Conservation (phyloP, 2,113 vertebrate species). For the Ophiodon elongatus region DNA sequence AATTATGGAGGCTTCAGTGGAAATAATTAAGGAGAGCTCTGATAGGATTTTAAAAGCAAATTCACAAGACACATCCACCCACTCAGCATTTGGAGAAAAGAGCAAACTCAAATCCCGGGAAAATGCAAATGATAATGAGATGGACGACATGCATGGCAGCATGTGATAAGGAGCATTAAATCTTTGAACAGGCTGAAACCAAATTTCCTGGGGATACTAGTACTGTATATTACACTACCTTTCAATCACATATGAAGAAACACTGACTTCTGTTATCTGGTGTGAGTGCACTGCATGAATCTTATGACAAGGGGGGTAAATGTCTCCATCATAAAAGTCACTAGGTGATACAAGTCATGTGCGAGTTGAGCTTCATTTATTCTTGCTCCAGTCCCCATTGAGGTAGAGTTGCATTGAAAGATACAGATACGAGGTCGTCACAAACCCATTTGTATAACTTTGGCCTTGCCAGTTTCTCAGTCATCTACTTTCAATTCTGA, state of each 20-base stretch:
- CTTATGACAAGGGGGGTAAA: background rate
- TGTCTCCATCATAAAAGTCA: background rate
- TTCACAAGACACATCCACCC: slow-evolving; percentile 32
- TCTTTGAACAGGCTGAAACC: slow-evolving; percentile 22
- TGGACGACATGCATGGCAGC: slow-evolving; percentile 46
- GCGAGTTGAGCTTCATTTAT: background rate
- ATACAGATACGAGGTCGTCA: background rate
- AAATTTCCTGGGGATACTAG: slow-evolving; percentile 2
- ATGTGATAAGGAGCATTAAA: slow-evolving; percentile 34
- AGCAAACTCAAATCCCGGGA: slow-evolving; percentile 12
- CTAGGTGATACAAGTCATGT: slow-evolving; percentile 4
- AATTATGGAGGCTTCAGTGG: slow-evolving; percentile 13
- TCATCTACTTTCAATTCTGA: background rate
- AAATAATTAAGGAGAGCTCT: slow-evolving; percentile 36
- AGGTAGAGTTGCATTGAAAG: too few relatives aligned
- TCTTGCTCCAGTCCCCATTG: background rate
- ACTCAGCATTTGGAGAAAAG: slow-evolving; percentile 45
- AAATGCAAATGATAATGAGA: slow-evolving; percentile 45
- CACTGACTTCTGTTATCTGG: background rate
- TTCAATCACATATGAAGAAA: slow-evolving; percentile 3
- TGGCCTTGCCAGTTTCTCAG: background rate
- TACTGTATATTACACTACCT: background rate
- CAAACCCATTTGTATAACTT: background rate
- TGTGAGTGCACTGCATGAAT: slow-evolving; percentile 4
- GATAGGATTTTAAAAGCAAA: slow-evolving; percentile 30